These are phyloP conservation scores for Dallia pectoralis DNA, from an alignment of 2,797 vertebrate genomes.

Conservation along the genomic window DNA sequence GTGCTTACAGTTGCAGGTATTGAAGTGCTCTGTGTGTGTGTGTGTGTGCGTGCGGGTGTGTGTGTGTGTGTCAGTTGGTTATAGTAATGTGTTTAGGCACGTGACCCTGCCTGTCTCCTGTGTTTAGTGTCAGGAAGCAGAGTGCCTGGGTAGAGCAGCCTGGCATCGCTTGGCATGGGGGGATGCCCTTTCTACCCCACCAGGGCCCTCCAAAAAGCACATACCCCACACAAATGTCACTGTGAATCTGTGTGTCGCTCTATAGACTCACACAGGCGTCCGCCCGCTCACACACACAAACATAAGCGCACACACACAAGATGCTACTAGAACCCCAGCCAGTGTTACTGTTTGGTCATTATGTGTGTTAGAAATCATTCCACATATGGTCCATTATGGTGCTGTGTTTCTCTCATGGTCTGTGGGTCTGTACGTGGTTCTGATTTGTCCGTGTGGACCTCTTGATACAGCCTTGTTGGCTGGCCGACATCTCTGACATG, in stretches of 20 bases:
- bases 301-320: constrained; percentile 3
- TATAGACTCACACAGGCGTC: constrained; percentile 15
- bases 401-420: neutral
- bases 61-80: constrained; percentile 46
- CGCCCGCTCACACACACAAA: neutral
- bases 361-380: neutral
- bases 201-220: constrained; percentile 65
- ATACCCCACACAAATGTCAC: constrained; percentile 71
- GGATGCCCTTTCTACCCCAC: constrained; percentile 53
- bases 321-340: neutral
- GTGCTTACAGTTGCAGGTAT: constrained; percentile 19
- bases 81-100: constrained; percentile 65
- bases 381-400: neutral
- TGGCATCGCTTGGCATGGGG: constrained; percentile 41
- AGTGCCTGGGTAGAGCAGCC: constrained; percentile 45
- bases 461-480: constrained; percentile 67
- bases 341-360: neutral
- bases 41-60: constrained; percentile 36
- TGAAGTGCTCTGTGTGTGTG: constrained; percentile 23
- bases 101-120: constrained; percentile 60
- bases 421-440: neutral
- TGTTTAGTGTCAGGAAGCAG: constrained; percentile 61
- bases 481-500: constrained; percentile 63
- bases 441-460: constrained; percentile 40
- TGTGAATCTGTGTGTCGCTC: constrained; percentile 48